phyloP scores from a whole-genome alignment of 2,113 vertebrate genomes.

The Candoia aspera region DNA sequence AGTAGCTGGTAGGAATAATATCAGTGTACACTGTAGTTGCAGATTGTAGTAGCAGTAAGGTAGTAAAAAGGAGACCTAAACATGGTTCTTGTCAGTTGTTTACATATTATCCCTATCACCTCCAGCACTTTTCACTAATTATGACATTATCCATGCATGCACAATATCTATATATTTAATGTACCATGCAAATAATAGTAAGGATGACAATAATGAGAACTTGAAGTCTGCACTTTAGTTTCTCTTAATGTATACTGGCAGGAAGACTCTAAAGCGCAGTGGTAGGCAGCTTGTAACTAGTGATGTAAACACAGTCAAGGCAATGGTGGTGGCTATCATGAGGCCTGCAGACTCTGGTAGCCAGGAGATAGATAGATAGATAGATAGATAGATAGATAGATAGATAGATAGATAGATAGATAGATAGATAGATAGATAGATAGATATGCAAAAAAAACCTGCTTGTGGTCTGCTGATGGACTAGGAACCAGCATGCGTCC shows the following conservation, averaged over 20 bases:
- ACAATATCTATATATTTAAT: not conserved
- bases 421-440: no score
- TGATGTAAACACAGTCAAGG: not conserved
- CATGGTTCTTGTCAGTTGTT: no score
- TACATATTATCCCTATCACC: not conserved
- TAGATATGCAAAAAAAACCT: no score
- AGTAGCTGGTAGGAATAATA: not conserved
- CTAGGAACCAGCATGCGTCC: not conserved
- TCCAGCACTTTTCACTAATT: not conserved
- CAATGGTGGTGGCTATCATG: not conserved
- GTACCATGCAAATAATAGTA: not conserved
- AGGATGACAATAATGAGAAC: not conserved
- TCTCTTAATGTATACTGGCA: not conserved
- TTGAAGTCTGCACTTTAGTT: not conserved
- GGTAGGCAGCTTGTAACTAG: not conserved
- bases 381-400: no score
- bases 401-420: no score
- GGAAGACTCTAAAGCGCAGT: not conserved
- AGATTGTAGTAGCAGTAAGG: not conserved
- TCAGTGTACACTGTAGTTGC: not conserved
- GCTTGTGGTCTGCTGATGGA: not conserved
- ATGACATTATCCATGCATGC: not conserved
- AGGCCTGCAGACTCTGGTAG: not conserved
- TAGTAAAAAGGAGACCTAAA: not conserved
- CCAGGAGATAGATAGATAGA: no score